A percentile compares a stretch with the other conserved stretches of the same genome.
phyloP scores from a whole-genome alignment of 2,113 vertebrate genomes.

The Myotis brandtii region DNA sequence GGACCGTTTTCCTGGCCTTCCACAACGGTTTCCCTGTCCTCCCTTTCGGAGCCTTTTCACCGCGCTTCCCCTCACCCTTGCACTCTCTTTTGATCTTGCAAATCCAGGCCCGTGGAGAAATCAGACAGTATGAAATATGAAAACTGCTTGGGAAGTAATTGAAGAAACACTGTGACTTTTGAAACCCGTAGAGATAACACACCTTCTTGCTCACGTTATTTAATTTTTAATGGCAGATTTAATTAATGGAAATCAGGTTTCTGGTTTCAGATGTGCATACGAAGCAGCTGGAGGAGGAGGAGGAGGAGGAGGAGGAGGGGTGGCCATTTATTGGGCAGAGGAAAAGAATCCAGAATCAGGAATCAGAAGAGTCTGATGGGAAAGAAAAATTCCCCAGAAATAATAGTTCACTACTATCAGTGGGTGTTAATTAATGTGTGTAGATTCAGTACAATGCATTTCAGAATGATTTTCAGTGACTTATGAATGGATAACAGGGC shows the following conservation, averaged over 20 bases:
- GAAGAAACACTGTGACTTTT: conserved; percentile 87
- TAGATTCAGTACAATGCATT: not conserved
- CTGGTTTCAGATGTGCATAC: conserved; percentile 80
- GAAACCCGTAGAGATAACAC: conserved; percentile 89
- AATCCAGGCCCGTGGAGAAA: conserved; percentile 88
- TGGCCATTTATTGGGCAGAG: conserved; percentile 72
- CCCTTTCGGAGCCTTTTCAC: conserved; percentile 63
- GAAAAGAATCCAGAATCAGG: conserved; percentile 72
- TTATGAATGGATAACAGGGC: too few species aligned
- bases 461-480: not conserved
- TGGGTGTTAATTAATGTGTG: not conserved
- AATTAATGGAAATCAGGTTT: conserved; percentile 89
- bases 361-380: not conserved
- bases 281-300: conserved; percentile 72
- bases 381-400: conserved; percentile 4
- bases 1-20: conserved; percentile 65
- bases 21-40: conserved; percentile 66
- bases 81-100: conserved; percentile 85
- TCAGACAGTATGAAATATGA: conserved; percentile 89
- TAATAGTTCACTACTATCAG: not conserved
- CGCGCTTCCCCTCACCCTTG: conserved; percentile 18
- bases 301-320: conserved; percentile 69
- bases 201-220: conserved; percentile 90
- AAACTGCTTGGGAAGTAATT: conserved; percentile 89
- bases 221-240: conserved; percentile 94